Evolutionary conservation across 2,888 invertebrate genomes (phyloP).

Genomic region (Thymelicus lineola): DNA sequence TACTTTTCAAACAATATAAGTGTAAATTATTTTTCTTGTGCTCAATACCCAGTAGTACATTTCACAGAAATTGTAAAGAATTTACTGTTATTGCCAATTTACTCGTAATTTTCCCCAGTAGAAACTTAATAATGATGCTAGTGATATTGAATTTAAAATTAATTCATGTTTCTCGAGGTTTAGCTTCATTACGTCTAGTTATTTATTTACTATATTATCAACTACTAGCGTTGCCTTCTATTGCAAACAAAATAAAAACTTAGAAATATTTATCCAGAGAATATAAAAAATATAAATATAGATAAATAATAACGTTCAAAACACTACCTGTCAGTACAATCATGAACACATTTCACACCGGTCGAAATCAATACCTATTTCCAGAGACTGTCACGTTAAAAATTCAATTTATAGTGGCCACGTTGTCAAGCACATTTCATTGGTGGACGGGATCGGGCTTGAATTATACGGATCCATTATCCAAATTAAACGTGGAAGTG

Average conservation of each 20-base stretch:
- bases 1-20: not conserved
- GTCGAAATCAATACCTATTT: slow-evolving; percentile 15
- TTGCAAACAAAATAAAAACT: too few relatives aligned
- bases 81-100: slow-evolving; percentile 10
- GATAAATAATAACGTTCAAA: not conserved
- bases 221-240: too few relatives aligned
- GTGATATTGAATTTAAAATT: not conserved
- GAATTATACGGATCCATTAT: slow-evolving; percentile 47
- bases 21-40: not conserved
- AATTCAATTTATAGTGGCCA: slow-evolving; percentile 33
- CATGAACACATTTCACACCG: slow-evolving; percentile 9
- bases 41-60: not conserved
- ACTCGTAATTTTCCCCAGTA: not conserved
- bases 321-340: not conserved
- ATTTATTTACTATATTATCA: too few relatives aligned
- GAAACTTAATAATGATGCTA: not conserved
- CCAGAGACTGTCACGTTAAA: slow-evolving; percentile 19
- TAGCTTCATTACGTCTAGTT: not conserved
- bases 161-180: not conserved
- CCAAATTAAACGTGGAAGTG: slow-evolving; percentile 47
- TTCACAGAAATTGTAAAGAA: slow-evolving; percentile 5
- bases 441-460: slow-evolving; percentile 33
- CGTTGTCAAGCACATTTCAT: slow-evolving; percentile 31
- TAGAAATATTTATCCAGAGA: too few relatives aligned
- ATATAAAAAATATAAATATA: too few relatives aligned